Conservation (phyloP, 1,140 invertebrate species). For the Drosophila arawakana region DNA sequence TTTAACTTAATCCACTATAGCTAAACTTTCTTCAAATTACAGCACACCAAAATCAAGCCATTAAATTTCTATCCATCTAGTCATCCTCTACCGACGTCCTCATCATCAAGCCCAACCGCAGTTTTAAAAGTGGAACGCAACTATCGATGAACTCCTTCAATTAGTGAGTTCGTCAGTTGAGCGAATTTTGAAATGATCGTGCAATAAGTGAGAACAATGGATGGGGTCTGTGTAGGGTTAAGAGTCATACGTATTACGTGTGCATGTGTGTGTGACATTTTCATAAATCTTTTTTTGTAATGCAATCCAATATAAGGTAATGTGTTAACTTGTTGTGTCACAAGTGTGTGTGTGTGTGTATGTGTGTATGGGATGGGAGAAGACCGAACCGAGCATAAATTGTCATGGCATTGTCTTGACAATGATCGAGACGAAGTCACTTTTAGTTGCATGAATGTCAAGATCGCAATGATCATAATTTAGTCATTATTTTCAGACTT, state of each 20-base stretch:
- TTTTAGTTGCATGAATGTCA: slow-evolving; percentile 46
- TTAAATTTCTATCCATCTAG: too few relatives aligned
- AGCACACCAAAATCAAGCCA: too few relatives aligned
- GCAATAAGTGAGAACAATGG: slow-evolving; percentile 34
- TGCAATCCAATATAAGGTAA: slow-evolving; percentile 14
- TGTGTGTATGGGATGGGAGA: neutral
- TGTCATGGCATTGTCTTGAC: slow-evolving; percentile 38
- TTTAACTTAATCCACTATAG: too few relatives aligned
- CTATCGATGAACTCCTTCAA: slow-evolving; percentile 7
- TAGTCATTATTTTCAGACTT: neutral
- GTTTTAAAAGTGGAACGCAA: neutral
- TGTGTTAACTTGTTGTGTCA: neutral
- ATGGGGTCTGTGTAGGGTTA: slow-evolving; percentile 19
- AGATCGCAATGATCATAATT: slow-evolving; percentile 36
- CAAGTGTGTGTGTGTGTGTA: neutral
- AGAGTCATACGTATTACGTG: neutral
- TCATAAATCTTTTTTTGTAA: slow-evolving; percentile 58
- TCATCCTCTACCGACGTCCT: too few relatives aligned
- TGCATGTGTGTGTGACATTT: slow-evolving; percentile 55
- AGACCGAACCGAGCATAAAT: slow-evolving; percentile 36
- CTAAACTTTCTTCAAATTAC: too few relatives aligned
- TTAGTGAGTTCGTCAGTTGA: slow-evolving; percentile 12
- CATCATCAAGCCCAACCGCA: too few relatives aligned
- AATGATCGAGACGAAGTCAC: slow-evolving; percentile 12
- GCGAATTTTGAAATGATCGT: slow-evolving; percentile 38